Conservation (phyloP, 2,888 invertebrate species). For the Tupiocoris notatus region DNA sequence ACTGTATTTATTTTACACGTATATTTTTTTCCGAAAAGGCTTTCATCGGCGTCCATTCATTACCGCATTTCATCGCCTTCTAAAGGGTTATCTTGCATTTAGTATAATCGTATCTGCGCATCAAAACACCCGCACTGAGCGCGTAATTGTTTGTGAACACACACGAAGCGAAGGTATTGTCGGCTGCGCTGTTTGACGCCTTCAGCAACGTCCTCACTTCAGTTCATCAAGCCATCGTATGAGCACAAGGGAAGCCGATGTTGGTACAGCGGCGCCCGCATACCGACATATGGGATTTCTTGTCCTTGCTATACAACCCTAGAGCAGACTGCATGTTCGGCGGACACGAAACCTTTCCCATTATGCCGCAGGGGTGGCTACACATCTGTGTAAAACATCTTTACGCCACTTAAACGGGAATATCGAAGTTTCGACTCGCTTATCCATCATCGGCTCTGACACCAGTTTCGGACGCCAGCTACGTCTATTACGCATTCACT, state of each 20-base stretch:
- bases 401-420: slow-evolving; percentile 31
- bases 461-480: no score
- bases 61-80: not conserved
- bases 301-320: no score
- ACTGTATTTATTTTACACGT: no score
- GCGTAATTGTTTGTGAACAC: slow-evolving; percentile 33
- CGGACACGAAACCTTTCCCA: no score
- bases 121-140: slow-evolving; percentile 34
- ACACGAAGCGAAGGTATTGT: slow-evolving; percentile 22
- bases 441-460: not conserved
- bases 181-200: slow-evolving; percentile 32
- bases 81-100: slow-evolving; percentile 18
- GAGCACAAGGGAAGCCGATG: not conserved
- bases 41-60: no score
- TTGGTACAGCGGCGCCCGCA: not conserved
- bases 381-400: slow-evolving; percentile 33
- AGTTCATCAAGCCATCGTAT: not conserved
- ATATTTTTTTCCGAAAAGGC: no score
- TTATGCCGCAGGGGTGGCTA: no score
- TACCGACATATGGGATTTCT: not conserved
- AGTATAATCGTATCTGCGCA: slow-evolving; percentile 33
- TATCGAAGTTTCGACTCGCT: not conserved
- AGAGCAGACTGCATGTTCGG: no score
- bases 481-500: slow-evolving; percentile 3
- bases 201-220: no score